Percentiles rank a stretch among this genome's conserved stretches.
Conservation (phyloP, 2,888 invertebrate species). For the Harpalus rubripes region DNA sequence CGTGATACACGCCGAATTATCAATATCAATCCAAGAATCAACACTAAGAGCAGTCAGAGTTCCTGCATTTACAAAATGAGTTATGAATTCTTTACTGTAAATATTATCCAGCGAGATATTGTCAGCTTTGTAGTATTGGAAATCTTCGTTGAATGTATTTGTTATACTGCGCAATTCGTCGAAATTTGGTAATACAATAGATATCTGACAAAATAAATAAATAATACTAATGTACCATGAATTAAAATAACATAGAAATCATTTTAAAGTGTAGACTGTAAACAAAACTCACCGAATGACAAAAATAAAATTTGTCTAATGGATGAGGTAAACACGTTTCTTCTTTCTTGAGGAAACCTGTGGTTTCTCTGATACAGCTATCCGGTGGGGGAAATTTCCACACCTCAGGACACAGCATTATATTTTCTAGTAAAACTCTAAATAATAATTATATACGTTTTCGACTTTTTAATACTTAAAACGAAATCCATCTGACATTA, state of each 20-base stretch:
- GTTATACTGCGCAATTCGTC: conserved; percentile 75
- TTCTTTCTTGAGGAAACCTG: conserved; percentile 71
- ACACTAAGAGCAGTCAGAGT: conserved; percentile 78
- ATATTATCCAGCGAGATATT: conserved; percentile 77
- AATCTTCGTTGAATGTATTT: conserved; percentile 76
- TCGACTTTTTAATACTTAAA: not conserved
- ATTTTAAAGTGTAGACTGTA: conserved; percentile 15
- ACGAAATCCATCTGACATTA: conserved; percentile 28
- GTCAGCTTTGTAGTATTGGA: conserved; percentile 80
- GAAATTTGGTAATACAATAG: conserved; percentile 79
- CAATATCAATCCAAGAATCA: conserved; percentile 78
- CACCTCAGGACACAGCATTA: conserved; percentile 81
- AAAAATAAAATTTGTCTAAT: conserved; percentile 78
- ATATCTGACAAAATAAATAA: conserved; percentile 77
- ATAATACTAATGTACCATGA: conserved; percentile 64
- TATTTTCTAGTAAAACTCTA: conserved; percentile 67
- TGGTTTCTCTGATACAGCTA: conserved; percentile 75
- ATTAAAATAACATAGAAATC: conserved; percentile 16
- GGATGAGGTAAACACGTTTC: conserved; percentile 72
- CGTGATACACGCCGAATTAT: conserved; percentile 78
- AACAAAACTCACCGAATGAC: conserved; percentile 78
- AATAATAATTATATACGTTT: not conserved
- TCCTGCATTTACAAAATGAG: conserved; percentile 81
- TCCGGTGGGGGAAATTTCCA: conserved; percentile 79
- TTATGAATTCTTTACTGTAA: conserved; percentile 78